A percentile compares a stretch with the other conserved stretches of the same genome.
Conservation (phyloP, 2,888 invertebrate genomes). For the Meiosimyza decipiens region DNA sequence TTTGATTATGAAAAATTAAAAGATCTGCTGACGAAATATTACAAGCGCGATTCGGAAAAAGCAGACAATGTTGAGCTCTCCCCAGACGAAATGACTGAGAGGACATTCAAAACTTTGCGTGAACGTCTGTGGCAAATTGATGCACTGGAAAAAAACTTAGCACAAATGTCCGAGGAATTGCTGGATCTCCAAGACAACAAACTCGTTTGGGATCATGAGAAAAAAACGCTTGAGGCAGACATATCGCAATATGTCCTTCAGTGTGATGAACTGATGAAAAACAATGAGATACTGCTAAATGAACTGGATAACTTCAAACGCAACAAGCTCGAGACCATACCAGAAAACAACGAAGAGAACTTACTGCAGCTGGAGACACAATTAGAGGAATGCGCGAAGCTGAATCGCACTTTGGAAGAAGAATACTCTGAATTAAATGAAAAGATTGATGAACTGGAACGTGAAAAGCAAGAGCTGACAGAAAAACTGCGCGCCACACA, state of each 20-base stretch:
- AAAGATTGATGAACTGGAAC: conserved; percentile 67
- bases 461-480: conserved; percentile 51
- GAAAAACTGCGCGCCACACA: conserved; percentile 54
- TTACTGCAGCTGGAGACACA: conserved; percentile 74
- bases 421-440: conserved; percentile 72
- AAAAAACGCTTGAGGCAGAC: conserved; percentile 66
- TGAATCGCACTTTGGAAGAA: conserved; percentile 72
- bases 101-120: conserved; percentile 69
- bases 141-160: conserved; percentile 70
- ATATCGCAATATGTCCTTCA: conserved; percentile 71
- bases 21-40: conserved; percentile 51
- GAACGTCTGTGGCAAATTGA: conserved; percentile 73
- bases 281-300: conserved; percentile 76
- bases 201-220: conserved; percentile 71
- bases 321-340: conserved; percentile 75
- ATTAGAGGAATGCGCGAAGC: conserved; percentile 72
- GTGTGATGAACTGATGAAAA: conserved; percentile 76
- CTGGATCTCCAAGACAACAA: conserved; percentile 65
- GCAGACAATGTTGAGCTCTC: conserved; percentile 5
- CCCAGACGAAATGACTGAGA: conserved; percentile 48
- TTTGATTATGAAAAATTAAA: conserved; percentile 53
- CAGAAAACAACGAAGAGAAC: conserved; percentile 79
- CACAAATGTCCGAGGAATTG: conserved; percentile 70
- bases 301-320: conserved; percentile 74
- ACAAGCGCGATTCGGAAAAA: conserved; percentile 44